Conservation (phyloP, 2,797 vertebrate genomes). For the Lepilemur ruficaudatus region DNA sequence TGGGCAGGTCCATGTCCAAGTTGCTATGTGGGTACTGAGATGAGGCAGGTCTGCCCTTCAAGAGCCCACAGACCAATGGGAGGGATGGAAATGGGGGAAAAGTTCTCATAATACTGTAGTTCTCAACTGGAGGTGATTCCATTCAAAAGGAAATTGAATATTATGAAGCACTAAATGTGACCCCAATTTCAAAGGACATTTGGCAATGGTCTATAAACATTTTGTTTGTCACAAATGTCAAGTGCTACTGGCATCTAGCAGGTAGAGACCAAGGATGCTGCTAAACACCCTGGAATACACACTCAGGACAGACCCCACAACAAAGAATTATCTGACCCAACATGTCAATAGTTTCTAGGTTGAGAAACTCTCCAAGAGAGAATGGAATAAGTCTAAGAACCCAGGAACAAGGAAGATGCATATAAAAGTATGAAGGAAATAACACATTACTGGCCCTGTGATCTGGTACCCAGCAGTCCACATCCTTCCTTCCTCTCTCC, state of each 20-base stretch:
- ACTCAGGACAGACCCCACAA: neutral
- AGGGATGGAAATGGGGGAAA: neutral
- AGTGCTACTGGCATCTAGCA: neutral
- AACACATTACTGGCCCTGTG: accelerated
- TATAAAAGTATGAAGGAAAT: neutral
- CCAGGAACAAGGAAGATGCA: neutral
- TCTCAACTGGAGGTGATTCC: neutral
- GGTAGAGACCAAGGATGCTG: neutral
- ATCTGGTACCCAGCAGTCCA: neutral
- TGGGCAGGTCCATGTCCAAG: neutral
- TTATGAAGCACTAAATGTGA: too few relatives aligned
- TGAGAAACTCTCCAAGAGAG: neutral
- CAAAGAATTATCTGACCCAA: neutral
- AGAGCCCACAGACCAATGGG: neutral
- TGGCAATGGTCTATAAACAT: neutral
- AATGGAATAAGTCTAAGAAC: neutral
- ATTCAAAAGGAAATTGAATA: too few relatives aligned
- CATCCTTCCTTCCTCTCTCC: neutral
- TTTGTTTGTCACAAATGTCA: neutral
- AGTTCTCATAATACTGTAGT: neutral
- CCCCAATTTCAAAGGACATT: too few relatives aligned
- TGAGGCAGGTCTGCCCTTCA: neutral
- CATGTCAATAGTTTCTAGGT: neutral
- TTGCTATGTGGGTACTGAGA: neutral
- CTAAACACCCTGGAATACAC: neutral